Percentiles rank a stretch among this genome's conserved stretches.
These are phyloP conservation scores for Euglossa dilemma DNA, from an alignment of 1,140 invertebrate genomes.

Conservation along the genomic window DNA sequence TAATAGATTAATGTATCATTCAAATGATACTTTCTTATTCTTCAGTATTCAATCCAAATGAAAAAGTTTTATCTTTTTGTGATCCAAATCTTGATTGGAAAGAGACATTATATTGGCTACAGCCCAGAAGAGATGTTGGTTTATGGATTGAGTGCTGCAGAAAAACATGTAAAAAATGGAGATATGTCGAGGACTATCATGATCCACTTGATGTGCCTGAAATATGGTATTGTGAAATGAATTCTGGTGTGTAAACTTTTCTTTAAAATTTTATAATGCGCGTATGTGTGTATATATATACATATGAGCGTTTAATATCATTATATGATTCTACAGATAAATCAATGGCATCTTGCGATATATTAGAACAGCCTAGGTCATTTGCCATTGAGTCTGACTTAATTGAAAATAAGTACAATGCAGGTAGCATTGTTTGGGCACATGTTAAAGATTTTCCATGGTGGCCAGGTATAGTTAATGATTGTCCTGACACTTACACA, in stretches of 20 bases:
- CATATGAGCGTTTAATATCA: slow-evolving; percentile 22
- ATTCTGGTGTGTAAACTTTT: slow-evolving; percentile 78
- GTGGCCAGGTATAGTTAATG: slow-evolving; percentile 90
- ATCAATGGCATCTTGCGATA: slow-evolving; percentile 80
- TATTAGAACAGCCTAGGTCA: slow-evolving; percentile 75
- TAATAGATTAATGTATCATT: not conserved
- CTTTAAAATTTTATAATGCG: not conserved
- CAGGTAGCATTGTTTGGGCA: slow-evolving; percentile 87
- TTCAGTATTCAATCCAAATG: slow-evolving; percentile 24
- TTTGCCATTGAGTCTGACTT: slow-evolving; percentile 79
- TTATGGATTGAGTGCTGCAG: slow-evolving; percentile 85
- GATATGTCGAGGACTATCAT: slow-evolving; percentile 82
- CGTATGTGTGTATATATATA: not conserved
- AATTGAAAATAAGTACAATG: slow-evolving; percentile 83
- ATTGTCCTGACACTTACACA: slow-evolving; percentile 85
- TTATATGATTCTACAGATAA: slow-evolving; percentile 76
- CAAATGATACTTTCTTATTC: not conserved
- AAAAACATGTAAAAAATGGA: slow-evolving; percentile 84
- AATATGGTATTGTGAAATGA: slow-evolving; percentile 86
- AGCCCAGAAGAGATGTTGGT: slow-evolving; percentile 81
- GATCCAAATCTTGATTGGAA: not conserved
- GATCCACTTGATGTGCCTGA: slow-evolving; percentile 85
- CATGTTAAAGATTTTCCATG: slow-evolving; percentile 85
- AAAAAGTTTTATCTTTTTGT: not conserved
- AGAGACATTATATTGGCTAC: slow-evolving; percentile 77